phyloP scores from a whole-genome alignment of 2,113 vertebrate genomes.

The Choloepus hoffmanni region DNA sequence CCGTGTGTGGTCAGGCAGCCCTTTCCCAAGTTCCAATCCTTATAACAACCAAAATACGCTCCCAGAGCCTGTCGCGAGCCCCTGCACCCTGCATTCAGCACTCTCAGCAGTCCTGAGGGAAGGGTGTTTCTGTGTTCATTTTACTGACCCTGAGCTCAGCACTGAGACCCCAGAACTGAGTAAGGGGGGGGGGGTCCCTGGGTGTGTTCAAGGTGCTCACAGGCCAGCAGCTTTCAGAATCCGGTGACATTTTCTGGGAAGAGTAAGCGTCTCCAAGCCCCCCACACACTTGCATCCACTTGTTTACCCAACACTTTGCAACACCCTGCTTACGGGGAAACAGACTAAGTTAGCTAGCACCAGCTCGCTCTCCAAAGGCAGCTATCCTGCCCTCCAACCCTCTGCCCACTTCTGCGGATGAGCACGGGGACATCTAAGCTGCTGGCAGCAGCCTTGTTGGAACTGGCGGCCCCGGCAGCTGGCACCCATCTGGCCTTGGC shows the following conservation, averaged over 20 bases:
- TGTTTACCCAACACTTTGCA: no score
- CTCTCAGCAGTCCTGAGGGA: neutral
- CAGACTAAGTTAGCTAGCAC: no score
- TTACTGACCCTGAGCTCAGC: neutral
- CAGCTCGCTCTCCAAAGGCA: no score
- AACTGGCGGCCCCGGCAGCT: no score
- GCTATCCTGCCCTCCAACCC: neutral
- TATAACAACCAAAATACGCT: no score
- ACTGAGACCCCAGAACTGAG: neutral
- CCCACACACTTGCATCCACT: neutral
- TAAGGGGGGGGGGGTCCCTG: no score
- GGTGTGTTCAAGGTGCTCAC: neutral
- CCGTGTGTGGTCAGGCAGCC: neutral
- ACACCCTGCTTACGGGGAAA: neutral
- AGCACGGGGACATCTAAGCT: neutral
- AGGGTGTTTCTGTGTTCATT: no score
- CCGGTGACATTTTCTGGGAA: neutral
- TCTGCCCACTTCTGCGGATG: neutral
- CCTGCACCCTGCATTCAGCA: neutral
- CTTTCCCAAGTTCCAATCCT: neutral
- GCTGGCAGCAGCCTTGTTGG: fast-evolving
- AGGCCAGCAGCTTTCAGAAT: neutral
- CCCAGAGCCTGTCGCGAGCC: neutral
- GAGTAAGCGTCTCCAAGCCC: neutral
- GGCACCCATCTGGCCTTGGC: neutral